Conservation (phyloP, 1,140 invertebrate species). For the Drosophila pachea region DNA sequence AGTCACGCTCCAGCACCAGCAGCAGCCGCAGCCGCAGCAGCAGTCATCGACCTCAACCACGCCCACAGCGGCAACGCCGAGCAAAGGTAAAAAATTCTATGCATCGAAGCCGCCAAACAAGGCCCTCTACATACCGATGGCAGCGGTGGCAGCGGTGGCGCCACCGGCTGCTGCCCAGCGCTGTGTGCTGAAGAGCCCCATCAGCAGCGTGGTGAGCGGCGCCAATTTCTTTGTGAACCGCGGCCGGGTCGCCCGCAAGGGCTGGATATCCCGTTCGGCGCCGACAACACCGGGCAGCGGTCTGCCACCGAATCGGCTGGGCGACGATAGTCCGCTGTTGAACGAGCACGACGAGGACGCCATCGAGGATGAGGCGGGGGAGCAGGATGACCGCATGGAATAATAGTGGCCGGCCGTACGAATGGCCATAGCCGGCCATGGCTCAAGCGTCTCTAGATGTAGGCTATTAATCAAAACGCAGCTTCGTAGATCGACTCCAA, state of each 20-base stretch:
- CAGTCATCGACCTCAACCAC: conserved; percentile 3
- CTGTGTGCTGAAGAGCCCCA: conserved; percentile 71
- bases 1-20: conserved; percentile 34
- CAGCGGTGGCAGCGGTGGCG: conserved; percentile 53
- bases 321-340: conserved; percentile 82
- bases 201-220: conserved; percentile 66
- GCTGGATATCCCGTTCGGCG: conserved; percentile 86
- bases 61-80: conserved; percentile 14
- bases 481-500: not conserved
- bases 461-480: conserved; percentile 13
- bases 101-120: conserved; percentile 66
- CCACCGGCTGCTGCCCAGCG: conserved; percentile 49
- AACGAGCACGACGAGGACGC: conserved; percentile 81
- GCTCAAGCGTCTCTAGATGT: conserved; percentile 2
- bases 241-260: conserved; percentile 73
- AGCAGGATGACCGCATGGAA: conserved; percentile 33
- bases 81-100: conserved; percentile 66
- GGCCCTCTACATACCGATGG: conserved; percentile 75
- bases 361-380: conserved; percentile 58
- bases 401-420: conserved; percentile 5
- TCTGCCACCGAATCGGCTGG: conserved; percentile 79
- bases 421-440: not conserved
- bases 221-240: conserved; percentile 67
- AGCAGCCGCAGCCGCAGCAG: not conserved
- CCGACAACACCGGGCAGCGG: conserved; percentile 85